phyloP scores from a whole-genome alignment of 2,797 vertebrate genomes.

The Melanotaenia parkinsoni region DNA sequence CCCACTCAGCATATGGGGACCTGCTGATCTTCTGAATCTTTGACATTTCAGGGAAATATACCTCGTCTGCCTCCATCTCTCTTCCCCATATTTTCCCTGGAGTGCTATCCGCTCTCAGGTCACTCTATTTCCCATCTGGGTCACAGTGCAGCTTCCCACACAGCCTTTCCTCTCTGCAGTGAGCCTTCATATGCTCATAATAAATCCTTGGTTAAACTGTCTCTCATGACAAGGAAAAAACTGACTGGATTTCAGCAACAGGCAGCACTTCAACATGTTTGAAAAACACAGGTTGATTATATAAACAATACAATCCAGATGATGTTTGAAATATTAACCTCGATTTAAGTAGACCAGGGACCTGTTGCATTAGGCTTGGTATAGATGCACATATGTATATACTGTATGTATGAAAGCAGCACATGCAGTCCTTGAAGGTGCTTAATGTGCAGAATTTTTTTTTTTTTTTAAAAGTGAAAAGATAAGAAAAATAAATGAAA shows the following conservation, averaged over 20 bases:
- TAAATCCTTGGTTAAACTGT: constrained; percentile 57
- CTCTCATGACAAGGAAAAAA: constrained; percentile 35
- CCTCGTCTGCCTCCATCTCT: constrained; percentile 36
- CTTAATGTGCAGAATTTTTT: too few relatives aligned
- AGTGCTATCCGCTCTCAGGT: constrained; percentile 39
- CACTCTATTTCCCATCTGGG: constrained; percentile 73
- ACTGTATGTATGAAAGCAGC: neutral
- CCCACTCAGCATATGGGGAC: neutral
- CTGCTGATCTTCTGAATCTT: constrained; percentile 45
- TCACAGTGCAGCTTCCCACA: constrained; percentile 70
- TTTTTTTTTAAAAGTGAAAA: too few relatives aligned
- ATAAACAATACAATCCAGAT: constrained; percentile 9
- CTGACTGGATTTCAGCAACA: constrained; percentile 29
- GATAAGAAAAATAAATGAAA: too few relatives aligned
- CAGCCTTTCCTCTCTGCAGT: constrained; percentile 36
- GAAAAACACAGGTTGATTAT: neutral
- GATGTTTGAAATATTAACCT: constrained; percentile 6
- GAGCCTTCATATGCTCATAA: constrained; percentile 49
- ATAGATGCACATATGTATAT: neutral
- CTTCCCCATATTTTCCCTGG: constrained; percentile 33
- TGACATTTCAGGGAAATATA: constrained; percentile 58
- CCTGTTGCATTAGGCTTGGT: neutral
- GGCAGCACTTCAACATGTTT: constrained; percentile 7
- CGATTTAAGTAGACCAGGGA: neutral
- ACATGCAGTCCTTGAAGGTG: neutral